Evolutionary conservation across 2,113 vertebrate genomes (phyloP).

Genomic region (Gallinago jamesoni): DNA sequence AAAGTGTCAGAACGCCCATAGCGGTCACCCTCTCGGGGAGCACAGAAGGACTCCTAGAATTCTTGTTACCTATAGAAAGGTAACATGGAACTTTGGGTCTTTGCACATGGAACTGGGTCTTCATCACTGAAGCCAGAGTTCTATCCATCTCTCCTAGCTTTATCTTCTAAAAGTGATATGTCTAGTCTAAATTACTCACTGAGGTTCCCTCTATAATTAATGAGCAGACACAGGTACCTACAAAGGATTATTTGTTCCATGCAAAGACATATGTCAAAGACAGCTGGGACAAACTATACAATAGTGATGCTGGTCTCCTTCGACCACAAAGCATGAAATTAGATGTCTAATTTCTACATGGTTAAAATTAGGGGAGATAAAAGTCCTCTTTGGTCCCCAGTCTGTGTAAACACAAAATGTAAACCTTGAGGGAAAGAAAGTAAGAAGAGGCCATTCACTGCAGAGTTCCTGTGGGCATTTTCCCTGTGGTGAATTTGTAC

Average conservation of each 20-base stretch:
- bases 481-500: background rate
- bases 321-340: slow-evolving; percentile 61
- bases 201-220: background rate
- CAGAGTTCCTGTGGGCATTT: background rate
- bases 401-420: slow-evolving; percentile 19
- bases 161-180: background rate
- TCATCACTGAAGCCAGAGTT: slow-evolving; percentile 10
- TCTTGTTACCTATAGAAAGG: background rate
- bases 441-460: background rate
- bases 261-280: slow-evolving; percentile 9
- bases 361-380: slow-evolving; percentile 27
- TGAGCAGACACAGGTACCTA: background rate
- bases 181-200: background rate
- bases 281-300: slow-evolving; percentile 1
- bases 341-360: slow-evolving; percentile 30
- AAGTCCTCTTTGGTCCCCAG: background rate
- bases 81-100: too few relatives aligned
- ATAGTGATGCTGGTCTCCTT: slow-evolving; percentile 17
- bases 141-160: background rate
- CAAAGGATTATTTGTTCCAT: slow-evolving; percentile 25
- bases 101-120: background rate
- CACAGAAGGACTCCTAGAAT: background rate
- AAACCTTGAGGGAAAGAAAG: background rate
- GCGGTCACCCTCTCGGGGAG: accelerated
- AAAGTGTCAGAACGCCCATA: background rate